These are phyloP conservation scores for Carduelis carduelis DNA, from an alignment of 2,797 vertebrate species.

Conservation along the genomic window DNA sequence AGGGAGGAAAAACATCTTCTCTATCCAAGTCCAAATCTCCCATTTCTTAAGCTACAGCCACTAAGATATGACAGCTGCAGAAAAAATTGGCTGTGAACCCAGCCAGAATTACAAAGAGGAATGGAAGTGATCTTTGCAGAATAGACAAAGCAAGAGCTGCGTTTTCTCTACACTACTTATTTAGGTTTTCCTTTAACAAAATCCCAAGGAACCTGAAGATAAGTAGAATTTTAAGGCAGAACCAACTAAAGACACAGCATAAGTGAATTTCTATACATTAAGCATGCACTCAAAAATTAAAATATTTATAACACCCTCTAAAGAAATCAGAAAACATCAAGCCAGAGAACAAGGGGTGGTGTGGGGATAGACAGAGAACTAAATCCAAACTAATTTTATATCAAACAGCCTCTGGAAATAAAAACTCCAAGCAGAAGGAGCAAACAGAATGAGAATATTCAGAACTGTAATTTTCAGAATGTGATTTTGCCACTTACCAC, in stretches of 20 bases:
- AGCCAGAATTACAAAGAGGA: neutral
- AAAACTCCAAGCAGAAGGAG: neutral
- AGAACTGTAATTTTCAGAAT: neutral
- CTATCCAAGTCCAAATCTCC: constrained; percentile 32
- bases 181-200: neutral
- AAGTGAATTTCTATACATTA: neutral
- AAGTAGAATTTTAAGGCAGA: neutral
- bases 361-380: neutral
- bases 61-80: constrained; percentile 34
- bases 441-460: neutral
- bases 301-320: neutral
- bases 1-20: neutral
- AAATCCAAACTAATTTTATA: neutral
- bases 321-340: neutral
- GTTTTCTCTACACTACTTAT: neutral
- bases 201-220: neutral
- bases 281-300: neutral
- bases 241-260: neutral
- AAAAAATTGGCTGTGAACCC: neutral
- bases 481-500: constrained; percentile 82
- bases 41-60: constrained; percentile 20
- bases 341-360: neutral
- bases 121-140: neutral
- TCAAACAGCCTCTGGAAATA: neutral
- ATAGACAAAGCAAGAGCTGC: neutral